These are phyloP conservation scores for Tolmerus cingulatus DNA, from an alignment of 2,888 invertebrate species.

Conservation along the genomic window DNA sequence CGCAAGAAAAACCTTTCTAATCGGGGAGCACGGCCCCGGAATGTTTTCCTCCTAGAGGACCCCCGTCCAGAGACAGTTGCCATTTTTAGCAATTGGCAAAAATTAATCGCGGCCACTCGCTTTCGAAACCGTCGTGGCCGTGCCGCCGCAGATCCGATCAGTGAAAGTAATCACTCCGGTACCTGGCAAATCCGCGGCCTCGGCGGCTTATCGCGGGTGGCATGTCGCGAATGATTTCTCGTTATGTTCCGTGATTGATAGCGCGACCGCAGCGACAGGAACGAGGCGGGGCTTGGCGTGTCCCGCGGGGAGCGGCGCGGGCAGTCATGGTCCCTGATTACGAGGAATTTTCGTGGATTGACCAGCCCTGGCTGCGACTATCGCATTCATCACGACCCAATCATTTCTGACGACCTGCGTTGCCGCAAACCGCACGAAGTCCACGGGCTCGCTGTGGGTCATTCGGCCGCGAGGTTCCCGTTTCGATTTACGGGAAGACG, in stretches of 20 bases:
- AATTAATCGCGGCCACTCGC: neutral
- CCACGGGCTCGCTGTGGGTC: neutral
- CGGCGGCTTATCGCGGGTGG: neutral
- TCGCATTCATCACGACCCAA: neutral
- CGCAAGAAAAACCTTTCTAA: neutral
- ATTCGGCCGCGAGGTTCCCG: neutral
- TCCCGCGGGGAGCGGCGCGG: neutral
- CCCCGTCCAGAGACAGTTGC: neutral
- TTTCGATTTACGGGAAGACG: neutral
- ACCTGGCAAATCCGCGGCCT: neutral
- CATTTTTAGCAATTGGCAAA: neutral
- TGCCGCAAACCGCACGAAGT: neutral
- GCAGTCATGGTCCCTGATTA: neutral
- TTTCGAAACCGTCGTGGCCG: neutral
- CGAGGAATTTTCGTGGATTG: neutral
- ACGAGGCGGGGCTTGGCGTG: neutral
- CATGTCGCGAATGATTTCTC: neutral
- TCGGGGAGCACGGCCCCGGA: neutral
- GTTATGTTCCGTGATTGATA: neutral
- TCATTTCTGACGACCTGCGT: neutral
- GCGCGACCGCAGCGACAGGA: neutral
- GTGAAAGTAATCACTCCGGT: neutral
- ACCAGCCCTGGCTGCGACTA: neutral
- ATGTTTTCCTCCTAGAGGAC: neutral
- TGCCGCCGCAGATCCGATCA: neutral